Percentiles rank a stretch among this genome's conserved stretches.
These are phyloP conservation scores for Tupiocoris notatus DNA, from an alignment of 2,888 invertebrate genomes.

Conservation along the genomic window DNA sequence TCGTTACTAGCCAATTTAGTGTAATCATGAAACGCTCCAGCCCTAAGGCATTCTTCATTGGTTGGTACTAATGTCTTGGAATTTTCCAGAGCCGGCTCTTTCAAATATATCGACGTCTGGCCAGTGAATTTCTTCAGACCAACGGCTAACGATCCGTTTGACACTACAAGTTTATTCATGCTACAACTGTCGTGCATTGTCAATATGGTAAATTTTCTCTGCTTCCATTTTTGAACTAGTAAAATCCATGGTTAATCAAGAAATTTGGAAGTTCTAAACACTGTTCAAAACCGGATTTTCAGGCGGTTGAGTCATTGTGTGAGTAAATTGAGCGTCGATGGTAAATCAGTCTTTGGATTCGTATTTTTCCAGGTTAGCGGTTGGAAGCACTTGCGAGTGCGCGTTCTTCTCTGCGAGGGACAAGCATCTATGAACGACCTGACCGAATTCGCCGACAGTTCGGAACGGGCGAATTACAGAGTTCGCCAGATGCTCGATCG, in stretches of 20 bases:
- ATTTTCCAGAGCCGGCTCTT: constrained; percentile 58
- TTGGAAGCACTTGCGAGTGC: constrained; percentile 82
- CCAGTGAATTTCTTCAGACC: constrained; percentile 87
- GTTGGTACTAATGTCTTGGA: background rate
- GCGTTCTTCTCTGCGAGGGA: constrained; percentile 78
- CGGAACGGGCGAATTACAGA: constrained; percentile 51
- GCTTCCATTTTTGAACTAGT: no score
- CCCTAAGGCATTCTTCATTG: no score
- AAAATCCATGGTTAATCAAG: no score
- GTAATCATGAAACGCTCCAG: no score
- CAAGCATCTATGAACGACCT: constrained; percentile 47
- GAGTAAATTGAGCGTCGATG: no score
- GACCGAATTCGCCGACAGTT: constrained; percentile 47
- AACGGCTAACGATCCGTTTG: constrained; percentile 75
- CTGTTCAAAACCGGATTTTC: no score
- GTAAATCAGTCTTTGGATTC: no score
- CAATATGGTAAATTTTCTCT: constrained; percentile 78
- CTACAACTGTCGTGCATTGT: constrained; percentile 95
- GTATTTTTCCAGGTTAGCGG: constrained; percentile 62
- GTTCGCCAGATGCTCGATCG: constrained; percentile 74
- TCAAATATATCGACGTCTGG: constrained; percentile 94
- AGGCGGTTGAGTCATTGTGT: no score
- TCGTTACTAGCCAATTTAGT: no score
- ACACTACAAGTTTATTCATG: constrained; percentile 89
- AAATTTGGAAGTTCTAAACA: no score